Percentiles rank a stretch among this genome's conserved stretches.
phyloP scores from a whole-genome alignment of 2,888 invertebrate species.

The Drosophila parthenogenetica region DNA sequence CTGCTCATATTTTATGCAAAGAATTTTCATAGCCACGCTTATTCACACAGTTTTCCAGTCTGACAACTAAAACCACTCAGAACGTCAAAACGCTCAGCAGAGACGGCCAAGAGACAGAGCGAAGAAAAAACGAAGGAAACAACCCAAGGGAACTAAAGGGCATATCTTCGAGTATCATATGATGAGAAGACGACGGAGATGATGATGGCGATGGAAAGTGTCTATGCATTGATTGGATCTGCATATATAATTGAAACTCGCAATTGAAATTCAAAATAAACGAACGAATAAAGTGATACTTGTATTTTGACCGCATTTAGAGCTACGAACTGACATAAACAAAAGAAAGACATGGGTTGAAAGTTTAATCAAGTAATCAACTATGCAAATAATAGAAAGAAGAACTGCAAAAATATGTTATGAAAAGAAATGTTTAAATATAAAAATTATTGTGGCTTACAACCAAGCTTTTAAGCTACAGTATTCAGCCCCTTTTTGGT shows the following conservation, averaged over 20 bases:
- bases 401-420: background rate
- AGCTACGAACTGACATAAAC: slow-evolving; percentile 8
- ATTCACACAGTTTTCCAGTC: slow-evolving; percentile 36
- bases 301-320: background rate
- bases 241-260: slow-evolving; percentile 57
- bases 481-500: no score
- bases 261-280: slow-evolving; percentile 46
- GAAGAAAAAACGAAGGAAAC: background rate
- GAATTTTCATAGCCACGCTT: slow-evolving; percentile 55
- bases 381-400: slow-evolving; percentile 1
- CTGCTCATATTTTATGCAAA: slow-evolving; percentile 51
- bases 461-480: no score
- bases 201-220: slow-evolving; percentile 17
- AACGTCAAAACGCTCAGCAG: slow-evolving; percentile 59
- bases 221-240: slow-evolving; percentile 59
- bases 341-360: background rate
- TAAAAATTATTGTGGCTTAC: no score
- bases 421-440: background rate
- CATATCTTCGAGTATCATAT: slow-evolving; percentile 8
- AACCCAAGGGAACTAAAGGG: background rate
- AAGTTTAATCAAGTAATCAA: background rate
- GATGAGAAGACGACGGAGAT: background rate
- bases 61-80: slow-evolving; percentile 72
- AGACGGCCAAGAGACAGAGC: slow-evolving; percentile 18
- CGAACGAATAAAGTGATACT: background rate